These are phyloP conservation scores for Bombus cullumanus DNA, from an alignment of 1,140 invertebrate genomes.

Conservation along the genomic window DNA sequence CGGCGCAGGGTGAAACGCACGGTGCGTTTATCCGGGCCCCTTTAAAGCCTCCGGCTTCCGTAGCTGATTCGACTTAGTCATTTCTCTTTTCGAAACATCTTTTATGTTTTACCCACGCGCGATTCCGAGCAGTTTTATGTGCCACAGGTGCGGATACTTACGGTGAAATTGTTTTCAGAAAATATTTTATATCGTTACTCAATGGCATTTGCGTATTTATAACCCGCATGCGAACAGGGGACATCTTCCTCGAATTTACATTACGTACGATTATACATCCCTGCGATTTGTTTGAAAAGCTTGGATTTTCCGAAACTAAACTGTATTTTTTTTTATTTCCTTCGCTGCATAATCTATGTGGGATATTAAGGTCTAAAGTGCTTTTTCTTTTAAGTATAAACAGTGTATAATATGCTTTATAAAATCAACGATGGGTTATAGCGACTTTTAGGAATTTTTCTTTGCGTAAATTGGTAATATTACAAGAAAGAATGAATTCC, in stretches of 20 bases:
- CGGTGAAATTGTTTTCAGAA: conserved; percentile 21
- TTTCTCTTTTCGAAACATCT: conserved; percentile 11
- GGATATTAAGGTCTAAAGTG: too few relatives aligned
- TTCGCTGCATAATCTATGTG: too few relatives aligned
- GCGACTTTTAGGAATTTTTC: too few relatives aligned
- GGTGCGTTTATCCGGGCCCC: conserved; percentile 23
- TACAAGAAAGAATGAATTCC: too few relatives aligned
- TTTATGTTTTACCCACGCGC: conserved; percentile 9
- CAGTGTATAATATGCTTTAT: too few relatives aligned
- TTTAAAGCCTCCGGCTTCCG: conserved; percentile 28
- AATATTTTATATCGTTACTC: conserved; percentile 4
- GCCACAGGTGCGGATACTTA: conserved; percentile 49
- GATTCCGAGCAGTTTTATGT: conserved; percentile 45
- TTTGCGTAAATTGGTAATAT: too few relatives aligned
- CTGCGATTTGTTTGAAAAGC: background rate
- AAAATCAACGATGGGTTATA: too few relatives aligned
- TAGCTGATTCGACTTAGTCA: background rate
- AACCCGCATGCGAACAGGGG: background rate
- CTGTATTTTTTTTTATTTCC: too few relatives aligned
- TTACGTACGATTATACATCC: background rate
- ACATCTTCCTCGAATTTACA: background rate
- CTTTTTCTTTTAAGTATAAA: too few relatives aligned
- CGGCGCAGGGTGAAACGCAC: background rate
- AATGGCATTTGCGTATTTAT: conserved; percentile 25
- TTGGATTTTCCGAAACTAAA: background rate